These are phyloP conservation scores for Petrocephalus microphthalmus DNA, from an alignment of 2,113 vertebrate genomes.

Conservation along the genomic window DNA sequence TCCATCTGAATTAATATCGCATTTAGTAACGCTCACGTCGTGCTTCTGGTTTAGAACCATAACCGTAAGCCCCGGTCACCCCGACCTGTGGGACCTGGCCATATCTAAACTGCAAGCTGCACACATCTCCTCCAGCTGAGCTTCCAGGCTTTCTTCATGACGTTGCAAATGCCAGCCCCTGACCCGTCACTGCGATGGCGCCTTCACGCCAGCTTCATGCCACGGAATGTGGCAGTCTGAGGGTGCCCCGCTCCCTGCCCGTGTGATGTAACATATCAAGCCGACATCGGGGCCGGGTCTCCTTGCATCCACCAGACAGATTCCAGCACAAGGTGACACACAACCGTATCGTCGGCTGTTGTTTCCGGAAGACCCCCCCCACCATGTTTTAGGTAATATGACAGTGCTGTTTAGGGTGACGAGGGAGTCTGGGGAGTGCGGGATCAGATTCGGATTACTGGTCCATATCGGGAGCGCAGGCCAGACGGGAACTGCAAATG, in stretches of 20 bases:
- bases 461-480: background rate
- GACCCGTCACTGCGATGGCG: background rate
- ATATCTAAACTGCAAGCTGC: background rate
- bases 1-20: slow-evolving; percentile 21
- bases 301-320: background rate
- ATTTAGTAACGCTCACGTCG: background rate
- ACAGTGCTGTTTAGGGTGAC: background rate
- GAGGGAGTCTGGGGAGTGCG: background rate
- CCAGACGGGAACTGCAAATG: background rate
- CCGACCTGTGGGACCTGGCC: background rate
- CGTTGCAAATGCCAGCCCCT: background rate
- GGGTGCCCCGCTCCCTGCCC: background rate
- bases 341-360: background rate
- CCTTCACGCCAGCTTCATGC: background rate
- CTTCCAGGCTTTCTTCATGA: background rate
- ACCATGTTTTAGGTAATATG: background rate
- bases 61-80: background rate
- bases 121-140: background rate
- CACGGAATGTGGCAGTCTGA: background rate
- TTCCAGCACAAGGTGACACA: slow-evolving; percentile 3
- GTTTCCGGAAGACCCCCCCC: background rate
- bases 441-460: background rate
- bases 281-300: background rate
- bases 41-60: background rate
- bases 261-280: background rate